Evolutionary conservation across 2,113 vertebrate genomes (phyloP).

Genomic region (Proteles cristata): DNA sequence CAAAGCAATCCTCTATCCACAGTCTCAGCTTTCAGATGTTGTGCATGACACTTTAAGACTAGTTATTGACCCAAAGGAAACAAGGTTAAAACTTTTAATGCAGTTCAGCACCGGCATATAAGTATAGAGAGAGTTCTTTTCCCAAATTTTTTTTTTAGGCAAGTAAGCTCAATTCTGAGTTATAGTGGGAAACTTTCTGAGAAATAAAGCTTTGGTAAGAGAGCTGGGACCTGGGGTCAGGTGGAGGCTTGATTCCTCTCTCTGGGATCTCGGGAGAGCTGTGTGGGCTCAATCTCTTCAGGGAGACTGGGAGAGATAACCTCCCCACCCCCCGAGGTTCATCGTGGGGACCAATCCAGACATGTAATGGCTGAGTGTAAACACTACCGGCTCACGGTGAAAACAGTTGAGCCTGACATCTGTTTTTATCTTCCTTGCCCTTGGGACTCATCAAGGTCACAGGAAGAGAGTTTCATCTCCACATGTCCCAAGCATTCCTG

Average conservation of each 20-base stretch:
- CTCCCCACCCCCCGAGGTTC: background rate
- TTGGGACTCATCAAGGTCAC: background rate
- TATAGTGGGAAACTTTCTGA: background rate
- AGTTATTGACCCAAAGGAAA: background rate
- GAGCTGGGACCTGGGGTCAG: background rate
- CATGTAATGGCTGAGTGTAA: too few species aligned
- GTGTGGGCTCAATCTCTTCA: background rate
- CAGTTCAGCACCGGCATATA: background rate
- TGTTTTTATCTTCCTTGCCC: background rate
- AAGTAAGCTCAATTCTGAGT: background rate
- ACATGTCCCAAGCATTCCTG: background rate
- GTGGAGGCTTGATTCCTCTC: too few species aligned
- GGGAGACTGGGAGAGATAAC: background rate
- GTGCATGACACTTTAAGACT: background rate
- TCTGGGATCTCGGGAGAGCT: background rate
- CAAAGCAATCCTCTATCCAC: background rate
- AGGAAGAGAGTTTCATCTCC: background rate
- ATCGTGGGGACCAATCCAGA: background rate
- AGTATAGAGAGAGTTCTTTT: background rate
- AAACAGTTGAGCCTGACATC: background rate
- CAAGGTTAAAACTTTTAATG: background rate
- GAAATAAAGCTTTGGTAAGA: background rate
- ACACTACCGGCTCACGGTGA: background rate
- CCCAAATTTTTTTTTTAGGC: background rate
- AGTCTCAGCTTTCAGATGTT: background rate